Percentiles rank a stretch among this genome's conserved stretches.
Evolutionary conservation across 2,797 vertebrate species (phyloP).

Genomic region (Pyrocephalus nanus): DNA sequence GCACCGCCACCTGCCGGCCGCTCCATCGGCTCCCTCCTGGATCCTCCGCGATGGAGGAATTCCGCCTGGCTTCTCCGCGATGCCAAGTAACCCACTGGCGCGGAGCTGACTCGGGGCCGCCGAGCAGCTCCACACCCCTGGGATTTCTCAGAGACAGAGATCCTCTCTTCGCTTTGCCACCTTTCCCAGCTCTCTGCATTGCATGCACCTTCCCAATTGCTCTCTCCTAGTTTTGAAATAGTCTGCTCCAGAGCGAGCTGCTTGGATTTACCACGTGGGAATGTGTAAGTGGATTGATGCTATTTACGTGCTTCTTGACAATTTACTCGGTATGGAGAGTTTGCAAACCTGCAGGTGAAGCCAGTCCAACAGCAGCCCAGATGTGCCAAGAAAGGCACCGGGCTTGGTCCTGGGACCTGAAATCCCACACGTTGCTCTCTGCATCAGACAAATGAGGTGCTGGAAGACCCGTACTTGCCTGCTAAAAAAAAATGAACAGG

Average conservation of each 20-base stretch:
- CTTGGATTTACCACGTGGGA: not conserved
- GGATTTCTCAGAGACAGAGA: too few relatives aligned
- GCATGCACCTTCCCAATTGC: fast-evolving
- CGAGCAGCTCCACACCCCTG: not conserved
- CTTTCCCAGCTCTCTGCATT: fast-evolving
- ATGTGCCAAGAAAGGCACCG: not conserved
- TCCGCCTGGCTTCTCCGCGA: not conserved
- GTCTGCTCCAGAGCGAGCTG: not conserved
- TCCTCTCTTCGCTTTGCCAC: too few relatives aligned
- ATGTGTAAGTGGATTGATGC: not conserved
- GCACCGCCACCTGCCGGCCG: not conserved
- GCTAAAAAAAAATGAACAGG: not conserved
- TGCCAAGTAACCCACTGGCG: fast-evolving
- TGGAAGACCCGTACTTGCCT: not conserved
- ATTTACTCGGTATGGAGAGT: not conserved
- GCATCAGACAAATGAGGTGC: not conserved
- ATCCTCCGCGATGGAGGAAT: too few relatives aligned
- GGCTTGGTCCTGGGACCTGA: not conserved
- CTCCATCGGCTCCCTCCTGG: fast-evolving
- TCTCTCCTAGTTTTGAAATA: not conserved
- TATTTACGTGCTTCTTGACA: not conserved
- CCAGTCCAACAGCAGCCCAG: not conserved
- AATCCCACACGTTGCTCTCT: fast-evolving
- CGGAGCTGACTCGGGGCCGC: not conserved
- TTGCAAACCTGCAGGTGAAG: not conserved